Conservation (phyloP, 2,113 vertebrate species). For the Ctenomys sociabilis region DNA sequence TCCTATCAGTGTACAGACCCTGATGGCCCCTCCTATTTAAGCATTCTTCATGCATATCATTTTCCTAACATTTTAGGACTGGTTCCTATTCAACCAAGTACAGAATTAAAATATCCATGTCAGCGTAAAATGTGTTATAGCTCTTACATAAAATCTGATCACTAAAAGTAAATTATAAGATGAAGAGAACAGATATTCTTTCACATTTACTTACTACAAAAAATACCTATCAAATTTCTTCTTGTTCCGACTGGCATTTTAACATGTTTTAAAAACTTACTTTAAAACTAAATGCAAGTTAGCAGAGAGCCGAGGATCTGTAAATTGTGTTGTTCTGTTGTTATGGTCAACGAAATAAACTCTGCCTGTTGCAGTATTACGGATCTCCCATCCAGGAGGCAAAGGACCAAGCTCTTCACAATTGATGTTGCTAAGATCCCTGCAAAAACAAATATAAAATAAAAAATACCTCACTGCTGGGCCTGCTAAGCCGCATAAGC, state of each 20-base stretch:
- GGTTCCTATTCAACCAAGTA: conserved; percentile 74
- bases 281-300: conserved; percentile 97
- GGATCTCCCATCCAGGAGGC: conserved; percentile 98
- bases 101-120: conserved; percentile 30
- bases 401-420: conserved; percentile 98
- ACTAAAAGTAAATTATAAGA: conserved; percentile 40
- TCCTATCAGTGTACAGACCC: background rate
- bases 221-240: conserved; percentile 43
- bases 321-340: conserved; percentile 98
- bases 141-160: background rate
- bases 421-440: conserved; percentile 99
- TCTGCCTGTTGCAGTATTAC: conserved; percentile 97
- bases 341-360: conserved; percentile 99
- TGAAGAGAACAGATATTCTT: conserved; percentile 38
- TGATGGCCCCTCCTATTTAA: background rate
- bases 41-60: background rate
- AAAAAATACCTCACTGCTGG: conserved; percentile 86
- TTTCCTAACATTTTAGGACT: conserved; percentile 12
- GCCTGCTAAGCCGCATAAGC: conserved; percentile 81
- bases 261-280: conserved; percentile 86
- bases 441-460: conserved; percentile 88
- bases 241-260: conserved; percentile 35
- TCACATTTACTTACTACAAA: conserved; percentile 51
- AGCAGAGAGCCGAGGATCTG: conserved; percentile 96
- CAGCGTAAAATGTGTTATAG: conserved; percentile 26